Conservation (phyloP, 2,113 vertebrate genomes). For the Pelecanus crispus region DNA sequence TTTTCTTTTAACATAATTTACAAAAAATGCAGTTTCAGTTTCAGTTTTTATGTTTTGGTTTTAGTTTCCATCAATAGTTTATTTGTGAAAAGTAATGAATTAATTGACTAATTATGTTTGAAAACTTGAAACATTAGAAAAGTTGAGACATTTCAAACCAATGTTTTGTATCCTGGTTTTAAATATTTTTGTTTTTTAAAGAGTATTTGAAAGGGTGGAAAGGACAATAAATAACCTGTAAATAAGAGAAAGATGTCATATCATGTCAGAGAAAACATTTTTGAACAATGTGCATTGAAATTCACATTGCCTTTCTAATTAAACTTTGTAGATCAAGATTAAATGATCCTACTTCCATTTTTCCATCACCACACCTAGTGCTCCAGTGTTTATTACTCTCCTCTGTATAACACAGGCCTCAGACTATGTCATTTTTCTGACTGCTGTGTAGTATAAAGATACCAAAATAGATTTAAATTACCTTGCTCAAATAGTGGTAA, state of each 20-base stretch:
- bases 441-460: neutral
- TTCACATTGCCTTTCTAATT: neutral
- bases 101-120: neutral
- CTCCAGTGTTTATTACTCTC: neutral
- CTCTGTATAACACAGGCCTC: neutral
- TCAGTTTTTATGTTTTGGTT: neutral
- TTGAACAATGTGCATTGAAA: neutral
- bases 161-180: rapidly evolving
- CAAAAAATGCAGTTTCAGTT: neutral
- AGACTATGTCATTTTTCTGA: neutral
- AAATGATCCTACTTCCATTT: neutral
- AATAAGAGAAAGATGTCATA: neutral
- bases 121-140: neutral
- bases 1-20: neutral
- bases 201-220: neutral
- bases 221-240: neutral
- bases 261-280: neutral
- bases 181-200: neutral
- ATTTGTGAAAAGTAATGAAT: neutral
- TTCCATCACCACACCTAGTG: neutral
- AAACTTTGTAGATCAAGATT: neutral
- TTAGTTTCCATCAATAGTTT: neutral
- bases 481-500: neutral
- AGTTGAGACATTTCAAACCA: neutral
- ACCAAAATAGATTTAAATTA: neutral